These are phyloP conservation scores for Noturus placidus DNA, from an alignment of 2,113 vertebrate species.

Conservation along the genomic window DNA sequence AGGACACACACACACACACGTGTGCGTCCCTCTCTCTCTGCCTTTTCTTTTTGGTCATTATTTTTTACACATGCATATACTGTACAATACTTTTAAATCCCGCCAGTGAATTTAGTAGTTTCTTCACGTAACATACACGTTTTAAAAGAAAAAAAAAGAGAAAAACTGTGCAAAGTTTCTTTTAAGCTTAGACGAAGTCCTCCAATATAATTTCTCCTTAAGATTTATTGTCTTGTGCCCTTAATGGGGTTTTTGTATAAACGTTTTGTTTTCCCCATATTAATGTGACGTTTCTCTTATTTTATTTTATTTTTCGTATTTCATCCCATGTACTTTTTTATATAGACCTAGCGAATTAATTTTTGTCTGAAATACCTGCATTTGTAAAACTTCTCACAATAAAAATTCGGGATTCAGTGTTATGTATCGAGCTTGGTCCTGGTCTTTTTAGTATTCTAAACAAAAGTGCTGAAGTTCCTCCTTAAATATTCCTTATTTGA, in stretches of 20 bases:
- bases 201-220: not conserved
- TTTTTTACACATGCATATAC: constrained; percentile 17
- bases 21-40: not conserved
- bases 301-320: constrained; percentile 21
- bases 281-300: constrained; percentile 20
- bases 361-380: constrained; percentile 30
- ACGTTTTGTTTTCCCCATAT: not conserved
- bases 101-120: constrained; percentile 25
- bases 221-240: constrained; percentile 7
- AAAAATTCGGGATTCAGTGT: constrained; percentile 51
- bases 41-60: not conserved
- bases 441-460: not conserved
- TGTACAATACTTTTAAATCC: constrained; percentile 56
- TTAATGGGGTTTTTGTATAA: constrained; percentile 43
- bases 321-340: constrained; percentile 45
- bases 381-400: constrained; percentile 52
- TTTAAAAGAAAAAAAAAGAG: constrained; percentile 6
- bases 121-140: not conserved
- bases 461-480: not conserved
- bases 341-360: constrained; percentile 37
- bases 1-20: not conserved
- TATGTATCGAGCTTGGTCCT: not conserved
- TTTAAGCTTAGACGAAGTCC: constrained; percentile 40
- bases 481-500: not conserved
- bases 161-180: constrained; percentile 23